phyloP scores from a whole-genome alignment of 2,797 vertebrate genomes.

The Telmatherina bonti region DNA sequence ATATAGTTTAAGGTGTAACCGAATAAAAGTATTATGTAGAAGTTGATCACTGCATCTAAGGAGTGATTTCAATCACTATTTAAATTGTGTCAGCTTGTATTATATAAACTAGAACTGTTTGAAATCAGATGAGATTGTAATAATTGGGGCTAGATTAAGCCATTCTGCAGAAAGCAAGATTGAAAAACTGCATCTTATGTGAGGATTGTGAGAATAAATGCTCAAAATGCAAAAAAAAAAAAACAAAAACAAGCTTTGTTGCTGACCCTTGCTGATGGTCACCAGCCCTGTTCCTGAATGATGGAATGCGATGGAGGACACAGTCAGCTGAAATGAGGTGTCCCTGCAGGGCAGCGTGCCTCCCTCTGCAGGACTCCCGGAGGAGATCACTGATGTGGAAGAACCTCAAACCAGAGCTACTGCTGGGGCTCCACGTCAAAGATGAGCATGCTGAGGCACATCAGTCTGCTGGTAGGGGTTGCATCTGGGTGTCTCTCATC shows the following conservation, averaged over 20 bases:
- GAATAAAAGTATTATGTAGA: too few relatives aligned
- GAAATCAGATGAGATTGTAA: not conserved
- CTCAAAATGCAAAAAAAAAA: not conserved
- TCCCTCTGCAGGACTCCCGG: slow-evolving; percentile 3
- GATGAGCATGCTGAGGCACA: slow-evolving; percentile 6
- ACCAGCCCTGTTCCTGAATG: not conserved
- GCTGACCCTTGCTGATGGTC: slow-evolving; percentile 11
- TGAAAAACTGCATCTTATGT: not conserved
- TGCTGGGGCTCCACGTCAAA: not conserved
- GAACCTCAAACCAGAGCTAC: slow-evolving; percentile 23
- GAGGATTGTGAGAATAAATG: not conserved
- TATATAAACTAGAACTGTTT: not conserved
- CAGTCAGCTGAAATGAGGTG: slow-evolving; percentile 26
- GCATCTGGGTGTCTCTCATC: slow-evolving; percentile 4
- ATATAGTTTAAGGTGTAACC: too few relatives aligned
- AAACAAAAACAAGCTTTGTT: not conserved
- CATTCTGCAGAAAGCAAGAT: not conserved
- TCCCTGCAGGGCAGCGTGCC: slow-evolving; percentile 32
- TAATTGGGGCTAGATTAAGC: not conserved
- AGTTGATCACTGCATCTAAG: too few relatives aligned
- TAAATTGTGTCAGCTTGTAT: not conserved
- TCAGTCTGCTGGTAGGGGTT: slow-evolving; percentile 6
- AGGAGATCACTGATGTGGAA: slow-evolving; percentile 37
- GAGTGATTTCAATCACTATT: too few relatives aligned
- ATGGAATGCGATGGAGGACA: slow-evolving; percentile 28